phyloP scores from a whole-genome alignment of 2,797 vertebrate genomes.

The Potorous gilbertii region DNA sequence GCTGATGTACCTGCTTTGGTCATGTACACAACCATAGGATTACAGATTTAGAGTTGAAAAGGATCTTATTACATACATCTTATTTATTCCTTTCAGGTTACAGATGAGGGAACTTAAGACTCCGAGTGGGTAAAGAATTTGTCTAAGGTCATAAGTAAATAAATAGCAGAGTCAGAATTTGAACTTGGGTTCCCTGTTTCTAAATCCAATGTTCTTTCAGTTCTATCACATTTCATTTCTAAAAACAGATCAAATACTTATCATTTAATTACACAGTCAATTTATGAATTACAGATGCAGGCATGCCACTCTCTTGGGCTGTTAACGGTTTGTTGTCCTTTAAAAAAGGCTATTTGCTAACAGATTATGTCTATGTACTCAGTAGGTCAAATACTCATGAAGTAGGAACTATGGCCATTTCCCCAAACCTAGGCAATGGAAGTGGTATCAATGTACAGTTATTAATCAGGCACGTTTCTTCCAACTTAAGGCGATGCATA shows the following conservation, averaged over 20 bases:
- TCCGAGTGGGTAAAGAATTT: background rate
- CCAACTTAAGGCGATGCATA: slow-evolving; percentile 27
- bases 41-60: background rate
- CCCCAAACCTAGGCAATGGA: background rate
- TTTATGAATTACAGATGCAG: slow-evolving; percentile 12
- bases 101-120: background rate
- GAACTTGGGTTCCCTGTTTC: background rate
- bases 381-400: background rate
- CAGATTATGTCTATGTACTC: background rate
- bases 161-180: background rate
- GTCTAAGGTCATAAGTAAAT: background rate
- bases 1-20: slow-evolving; percentile 11
- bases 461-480: background rate
- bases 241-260: background rate
- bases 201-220: background rate
- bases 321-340: background rate
- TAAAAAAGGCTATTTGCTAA: background rate
- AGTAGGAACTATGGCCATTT: background rate
- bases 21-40: background rate
- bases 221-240: background rate
- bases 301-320: slow-evolving; percentile 1
- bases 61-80: background rate
- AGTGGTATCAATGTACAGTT: background rate
- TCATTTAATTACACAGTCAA: background rate
- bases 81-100: background rate